A percentile compares a stretch with the other conserved stretches of the same genome.
Evolutionary conservation across 2,113 vertebrate genomes (phyloP).

Genomic region (Numida meleagris): DNA sequence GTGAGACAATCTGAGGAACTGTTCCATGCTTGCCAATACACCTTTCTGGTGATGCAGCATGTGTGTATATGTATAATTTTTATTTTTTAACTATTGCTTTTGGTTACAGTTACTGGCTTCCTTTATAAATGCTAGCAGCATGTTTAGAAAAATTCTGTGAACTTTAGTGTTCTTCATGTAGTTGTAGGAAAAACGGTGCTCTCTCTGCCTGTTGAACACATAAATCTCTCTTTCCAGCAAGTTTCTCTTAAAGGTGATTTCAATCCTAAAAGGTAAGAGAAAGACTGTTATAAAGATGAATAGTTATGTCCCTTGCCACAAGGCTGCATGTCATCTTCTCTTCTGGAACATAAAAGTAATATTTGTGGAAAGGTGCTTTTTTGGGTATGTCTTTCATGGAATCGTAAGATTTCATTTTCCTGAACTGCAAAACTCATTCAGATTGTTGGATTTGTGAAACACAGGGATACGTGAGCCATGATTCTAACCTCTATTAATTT

Average conservation of each 20-base stretch:
- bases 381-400: not conserved
- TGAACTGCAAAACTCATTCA: not conserved
- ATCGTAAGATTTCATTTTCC: not conserved
- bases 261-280: not conserved
- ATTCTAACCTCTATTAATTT: not conserved
- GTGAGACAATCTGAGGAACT: not conserved
- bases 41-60: not conserved
- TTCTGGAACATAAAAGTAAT: not conserved
- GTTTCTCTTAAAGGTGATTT: not conserved
- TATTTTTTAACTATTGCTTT: not conserved
- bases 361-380: not conserved
- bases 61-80: not conserved
- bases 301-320: not conserved
- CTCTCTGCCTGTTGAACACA: not conserved
- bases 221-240: not conserved
- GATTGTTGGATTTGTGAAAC: not conserved
- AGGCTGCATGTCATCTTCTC: not conserved
- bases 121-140: not conserved
- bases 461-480: rapidly evolving
- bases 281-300: not conserved
- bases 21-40: not conserved
- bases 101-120: not conserved
- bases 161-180: not conserved
- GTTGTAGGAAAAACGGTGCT: not conserved
- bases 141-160: not conserved